Conservation (phyloP, 2,113 vertebrate species). For the Lamprotornis superbus region DNA sequence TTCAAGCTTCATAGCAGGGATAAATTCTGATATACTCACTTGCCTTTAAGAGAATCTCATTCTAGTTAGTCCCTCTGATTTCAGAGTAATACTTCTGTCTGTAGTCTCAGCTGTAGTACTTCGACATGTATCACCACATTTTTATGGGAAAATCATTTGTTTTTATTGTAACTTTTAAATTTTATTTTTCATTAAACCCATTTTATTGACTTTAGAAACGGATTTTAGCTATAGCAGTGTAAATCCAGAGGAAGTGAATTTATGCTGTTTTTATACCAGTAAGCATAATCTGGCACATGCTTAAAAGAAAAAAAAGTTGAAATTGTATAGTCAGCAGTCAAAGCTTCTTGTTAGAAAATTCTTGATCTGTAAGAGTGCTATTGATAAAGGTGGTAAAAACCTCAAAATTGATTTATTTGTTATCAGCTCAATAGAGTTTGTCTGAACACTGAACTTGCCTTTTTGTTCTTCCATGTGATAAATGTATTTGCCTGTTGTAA, state of each 20-base stretch:
- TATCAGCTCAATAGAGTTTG: conserved; percentile 56
- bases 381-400: conserved; percentile 49
- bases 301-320: not conserved
- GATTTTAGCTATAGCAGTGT: not conserved
- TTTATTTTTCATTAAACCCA: conserved; percentile 36
- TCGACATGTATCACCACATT: not conserved
- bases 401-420: conserved; percentile 53
- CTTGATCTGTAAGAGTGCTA: conserved; percentile 20
- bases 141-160: conserved; percentile 21
- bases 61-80: not conserved
- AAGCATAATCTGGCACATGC: not conserved
- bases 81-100: not conserved
- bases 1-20: not conserved
- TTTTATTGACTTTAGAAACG: conserved; percentile 5
- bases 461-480: conserved; percentile 9
- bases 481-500: conserved; percentile 5
- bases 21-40: not conserved
- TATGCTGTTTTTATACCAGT: not conserved
- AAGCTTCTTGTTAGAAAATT: conserved; percentile 47
- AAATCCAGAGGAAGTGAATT: conserved; percentile 37
- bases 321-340: conserved; percentile 25
- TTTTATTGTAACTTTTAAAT: conserved; percentile 38
- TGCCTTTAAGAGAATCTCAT: not conserved
- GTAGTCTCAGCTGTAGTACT: not conserved
- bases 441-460: conserved; percentile 23